Conservation (phyloP, 2,113 vertebrate genomes). For the cat (Felis catus) region F.catus_Fca126_mat1.0 CM031414.1:113613001-113613500, state of each 20-base stretch:
- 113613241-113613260: neutral
- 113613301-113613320: neutral
- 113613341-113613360: neutral
- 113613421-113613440: neutral
- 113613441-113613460: neutral
- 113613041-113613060: too few species aligned
- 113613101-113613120: neutral
- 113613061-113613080: neutral
- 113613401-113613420: neutral
- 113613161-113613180: neutral
- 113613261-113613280: neutral
- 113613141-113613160: neutral
- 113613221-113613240: neutral
- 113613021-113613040: too few species aligned
- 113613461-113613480: fast-evolving
- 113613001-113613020: too few species aligned
- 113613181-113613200: neutral
- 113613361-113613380: neutral
- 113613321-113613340: neutral
- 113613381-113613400: neutral
- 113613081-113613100: neutral
- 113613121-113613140: neutral
- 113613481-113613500: neutral
- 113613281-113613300: neutral
- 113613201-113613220: too few species aligned